These are phyloP conservation scores for Machaerirhynchus nigripectus DNA, from an alignment of 2,113 vertebrate species.

Conservation along the genomic window DNA sequence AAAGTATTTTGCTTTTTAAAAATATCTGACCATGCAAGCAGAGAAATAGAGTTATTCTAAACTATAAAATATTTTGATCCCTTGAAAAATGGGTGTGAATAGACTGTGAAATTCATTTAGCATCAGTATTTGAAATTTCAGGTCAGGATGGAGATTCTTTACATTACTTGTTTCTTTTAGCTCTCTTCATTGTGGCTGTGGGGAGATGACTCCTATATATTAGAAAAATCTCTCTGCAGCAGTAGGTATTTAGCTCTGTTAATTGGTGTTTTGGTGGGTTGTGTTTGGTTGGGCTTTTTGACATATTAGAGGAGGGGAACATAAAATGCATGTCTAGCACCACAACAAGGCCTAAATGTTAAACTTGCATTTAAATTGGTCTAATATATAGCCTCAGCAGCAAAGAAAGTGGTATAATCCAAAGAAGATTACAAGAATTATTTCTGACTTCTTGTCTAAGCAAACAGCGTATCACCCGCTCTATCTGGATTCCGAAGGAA, in stretches of 20 bases:
- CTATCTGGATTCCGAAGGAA: neutral
- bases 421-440: neutral
- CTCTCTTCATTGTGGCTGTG: rapidly evolving
- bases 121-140: neutral
- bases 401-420: neutral
- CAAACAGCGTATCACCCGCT: neutral
- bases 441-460: neutral
- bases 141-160: neutral
- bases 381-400: neutral
- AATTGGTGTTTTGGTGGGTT: neutral
- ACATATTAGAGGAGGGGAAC: neutral
- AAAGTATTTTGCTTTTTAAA: neutral
- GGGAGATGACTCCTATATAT: neutral
- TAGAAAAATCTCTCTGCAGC: neutral
- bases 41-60: neutral
- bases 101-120: neutral
- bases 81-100: neutral
- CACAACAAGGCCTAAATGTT: neutral
- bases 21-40: neutral
- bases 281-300: neutral
- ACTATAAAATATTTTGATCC: neutral
- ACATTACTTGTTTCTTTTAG: neutral
- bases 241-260: neutral
- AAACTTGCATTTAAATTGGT: neutral
- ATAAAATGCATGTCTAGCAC: neutral